Percentiles rank a stretch among this genome's conserved stretches.
Conservation (phyloP, 2,888 invertebrate genomes). For the Oxyscelio sp. region DNA sequence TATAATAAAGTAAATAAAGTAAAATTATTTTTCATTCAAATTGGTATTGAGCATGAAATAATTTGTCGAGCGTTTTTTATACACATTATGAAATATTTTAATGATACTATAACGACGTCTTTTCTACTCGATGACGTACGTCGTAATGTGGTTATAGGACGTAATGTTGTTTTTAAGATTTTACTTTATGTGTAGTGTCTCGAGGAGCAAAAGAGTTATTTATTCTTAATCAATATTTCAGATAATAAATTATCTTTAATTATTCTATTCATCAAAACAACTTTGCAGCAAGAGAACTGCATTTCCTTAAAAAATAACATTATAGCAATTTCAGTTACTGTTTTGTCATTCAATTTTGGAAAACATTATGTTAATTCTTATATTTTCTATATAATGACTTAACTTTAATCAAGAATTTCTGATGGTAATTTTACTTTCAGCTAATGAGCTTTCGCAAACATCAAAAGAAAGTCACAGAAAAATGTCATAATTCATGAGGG, state of each 20-base stretch:
- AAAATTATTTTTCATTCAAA: background rate
- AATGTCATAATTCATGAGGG: too few species aligned
- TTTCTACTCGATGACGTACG: constrained; percentile 35
- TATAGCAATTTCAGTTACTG: constrained; percentile 14
- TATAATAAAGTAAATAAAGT: background rate
- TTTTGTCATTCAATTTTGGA: constrained; percentile 13
- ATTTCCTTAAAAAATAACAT: background rate
- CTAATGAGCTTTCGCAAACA: too few species aligned
- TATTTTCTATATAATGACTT: background rate
- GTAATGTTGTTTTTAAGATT: constrained; percentile 24
- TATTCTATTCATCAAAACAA: constrained; percentile 17
- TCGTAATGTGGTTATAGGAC: too few species aligned
- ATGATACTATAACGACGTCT: constrained; percentile 49
- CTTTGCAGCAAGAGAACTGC: constrained; percentile 9
- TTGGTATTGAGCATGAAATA: constrained; percentile 1
- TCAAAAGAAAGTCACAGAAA: too few species aligned
- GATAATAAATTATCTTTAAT: constrained; percentile 39
- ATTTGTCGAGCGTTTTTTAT: constrained; percentile 12
- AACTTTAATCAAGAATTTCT: background rate
- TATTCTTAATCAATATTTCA: constrained; percentile 26
- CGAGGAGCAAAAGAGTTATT: constrained; percentile 29
- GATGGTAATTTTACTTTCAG: too few species aligned
- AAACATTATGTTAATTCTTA: constrained; percentile 20
- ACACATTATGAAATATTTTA: constrained; percentile 23
- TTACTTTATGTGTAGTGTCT: constrained; percentile 20